Evolutionary conservation across 2,797 vertebrate genomes (phyloP), one percentile per base, ranked within the genome.

Genomic region (Parauchenoglanis punctatus): DNA sequence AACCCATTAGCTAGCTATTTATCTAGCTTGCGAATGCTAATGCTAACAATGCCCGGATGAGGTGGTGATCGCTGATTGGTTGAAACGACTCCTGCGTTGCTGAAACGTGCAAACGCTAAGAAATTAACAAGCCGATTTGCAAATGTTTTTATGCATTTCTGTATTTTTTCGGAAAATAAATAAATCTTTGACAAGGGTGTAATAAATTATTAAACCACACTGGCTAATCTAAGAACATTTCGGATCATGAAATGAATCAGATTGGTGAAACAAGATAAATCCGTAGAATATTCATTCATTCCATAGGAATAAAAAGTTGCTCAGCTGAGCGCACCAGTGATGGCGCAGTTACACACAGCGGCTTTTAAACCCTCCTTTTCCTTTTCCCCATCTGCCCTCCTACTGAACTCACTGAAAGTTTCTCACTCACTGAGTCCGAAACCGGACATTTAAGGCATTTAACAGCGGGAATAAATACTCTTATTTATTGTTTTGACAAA

Each of bases 301-400:
- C 63, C 61, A 67, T 52, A 18, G 13, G 2, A 11, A 25, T 35
- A 73, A 28, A 31, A 46, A n/a, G 54, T 80, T 58, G 12, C 3
- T 77, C 15, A 35, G 3, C 23, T 49, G 15, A 49, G 44, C 40
- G 0, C 7, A n/a, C 59, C 65, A 56, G 83, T n/a, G 83, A 56
- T 84, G 82, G 82, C 82, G 82, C 82, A 40, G 82, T 70, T 68
- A 25, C 82, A 52, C 44, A 25, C 5, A 35, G 73, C 8, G 15
- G 3, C 0, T 85, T 85, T 67, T 78, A 78, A 85, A 17, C 73
- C 73, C 84, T 85, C 73, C 75, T 78, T 85, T 68, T 85, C 73
- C 75, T 65, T 63, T 65, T 28, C 40, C 25, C 25, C 56, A 49
- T 31, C 44, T 78, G 28, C 59, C 49, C 49, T 67, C 75, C 46